phyloP scores from a whole-genome alignment of 2,888 invertebrate genomes.

The Dolichopus griseipennis region DNA sequence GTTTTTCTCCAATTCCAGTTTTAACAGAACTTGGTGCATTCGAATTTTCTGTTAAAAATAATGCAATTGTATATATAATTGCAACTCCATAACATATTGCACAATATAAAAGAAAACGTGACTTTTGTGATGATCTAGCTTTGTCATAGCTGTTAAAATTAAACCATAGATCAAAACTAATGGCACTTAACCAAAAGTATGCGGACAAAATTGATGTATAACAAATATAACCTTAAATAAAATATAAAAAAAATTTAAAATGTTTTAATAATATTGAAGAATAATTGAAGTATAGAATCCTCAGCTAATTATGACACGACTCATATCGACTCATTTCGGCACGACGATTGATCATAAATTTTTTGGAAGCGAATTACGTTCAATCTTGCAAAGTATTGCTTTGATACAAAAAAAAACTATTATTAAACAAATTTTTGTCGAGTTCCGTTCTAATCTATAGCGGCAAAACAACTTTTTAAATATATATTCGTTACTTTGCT shows the following conservation, averaged over 20 bases:
- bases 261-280: no score
- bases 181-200: conserved; percentile 80
- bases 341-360: no score
- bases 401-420: no score
- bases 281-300: no score
- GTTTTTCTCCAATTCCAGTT: background rate
- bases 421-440: no score
- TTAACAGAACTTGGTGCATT: background rate
- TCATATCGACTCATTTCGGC: no score
- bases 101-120: background rate
- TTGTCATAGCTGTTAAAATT: conserved; percentile 22
- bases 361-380: no score
- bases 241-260: conserved; percentile 8
- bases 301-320: no score
- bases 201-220: conserved; percentile 70
- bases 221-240: conserved; percentile 51
- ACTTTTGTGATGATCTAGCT: conserved; percentile 27
- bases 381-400: no score
- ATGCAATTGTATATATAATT: background rate
- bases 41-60: background rate
- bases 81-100: background rate
- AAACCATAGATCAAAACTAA: conserved; percentile 81
- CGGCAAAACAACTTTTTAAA: no score
- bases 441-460: no score
- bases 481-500: no score